A percentile compares a stretch with the other conserved stretches of the same genome.
phyloP scores from a whole-genome alignment of 2,888 invertebrate genomes.

The Catocala fraxini region DNA sequence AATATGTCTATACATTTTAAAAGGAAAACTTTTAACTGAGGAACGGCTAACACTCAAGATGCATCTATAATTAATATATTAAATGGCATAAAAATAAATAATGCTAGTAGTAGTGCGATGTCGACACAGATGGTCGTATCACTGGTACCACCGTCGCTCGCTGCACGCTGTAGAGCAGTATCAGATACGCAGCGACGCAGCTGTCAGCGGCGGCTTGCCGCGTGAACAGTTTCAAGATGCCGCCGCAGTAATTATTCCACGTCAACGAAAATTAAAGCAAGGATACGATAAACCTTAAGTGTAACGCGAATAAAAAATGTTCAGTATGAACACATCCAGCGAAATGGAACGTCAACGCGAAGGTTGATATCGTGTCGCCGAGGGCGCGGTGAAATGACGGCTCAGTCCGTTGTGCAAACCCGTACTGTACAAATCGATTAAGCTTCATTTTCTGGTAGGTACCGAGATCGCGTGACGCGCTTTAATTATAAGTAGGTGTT shows the following conservation, averaged over 20 bases:
- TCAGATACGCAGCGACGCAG: slow-evolving; percentile 63
- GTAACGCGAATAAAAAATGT: slow-evolving; percentile 72
- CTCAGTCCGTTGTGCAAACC: slow-evolving; percentile 69
- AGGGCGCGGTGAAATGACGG: slow-evolving; percentile 72
- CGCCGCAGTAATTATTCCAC: slow-evolving; percentile 78
- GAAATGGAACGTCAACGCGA: slow-evolving; percentile 74
- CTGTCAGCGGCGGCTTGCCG: slow-evolving; percentile 75
- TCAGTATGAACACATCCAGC: slow-evolving; percentile 66
- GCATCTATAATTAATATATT: slow-evolving; percentile 34
- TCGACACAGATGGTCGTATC: slow-evolving; percentile 33
- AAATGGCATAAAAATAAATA: slow-evolving; percentile 32
- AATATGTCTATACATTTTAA: too few species aligned
- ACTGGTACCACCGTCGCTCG: slow-evolving; percentile 49
- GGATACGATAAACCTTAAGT: slow-evolving; percentile 73
- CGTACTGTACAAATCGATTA: slow-evolving; percentile 81
- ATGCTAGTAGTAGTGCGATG: slow-evolving; percentile 26
- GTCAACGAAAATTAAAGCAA: slow-evolving; percentile 79
- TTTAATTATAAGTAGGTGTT: slow-evolving; percentile 84
- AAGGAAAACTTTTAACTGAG: too few species aligned
- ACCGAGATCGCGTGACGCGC: slow-evolving; percentile 79
- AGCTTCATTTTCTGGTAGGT: slow-evolving; percentile 74
- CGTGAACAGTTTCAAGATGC: slow-evolving; percentile 71
- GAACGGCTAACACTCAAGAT: too few species aligned
- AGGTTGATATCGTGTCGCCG: slow-evolving; percentile 70
- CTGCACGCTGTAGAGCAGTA: slow-evolving; percentile 36